These are phyloP conservation scores for Teleogryllus occipitalis DNA, from an alignment of 1,140 invertebrate genomes.

Conservation along the genomic window DNA sequence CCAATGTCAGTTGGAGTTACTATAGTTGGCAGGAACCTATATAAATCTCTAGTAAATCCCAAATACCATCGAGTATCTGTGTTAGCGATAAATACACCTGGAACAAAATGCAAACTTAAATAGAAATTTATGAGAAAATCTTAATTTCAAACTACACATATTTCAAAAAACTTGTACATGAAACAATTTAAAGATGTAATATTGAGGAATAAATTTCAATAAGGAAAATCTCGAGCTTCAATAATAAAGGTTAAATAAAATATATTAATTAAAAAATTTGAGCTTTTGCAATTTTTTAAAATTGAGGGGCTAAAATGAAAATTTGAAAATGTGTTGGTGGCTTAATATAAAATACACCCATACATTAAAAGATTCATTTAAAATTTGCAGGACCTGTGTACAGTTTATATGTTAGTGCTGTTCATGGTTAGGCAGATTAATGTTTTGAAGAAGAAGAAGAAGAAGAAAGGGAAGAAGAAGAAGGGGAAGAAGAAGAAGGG, in stretches of 20 bases:
- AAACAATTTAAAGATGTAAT: too few species aligned
- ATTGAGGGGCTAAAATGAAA: too few species aligned
- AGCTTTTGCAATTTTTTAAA: too few species aligned
- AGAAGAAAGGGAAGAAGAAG: background rate
- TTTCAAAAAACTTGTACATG: too few species aligned
- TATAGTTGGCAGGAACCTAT: slow-evolving; percentile 42
- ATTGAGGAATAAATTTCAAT: too few species aligned
- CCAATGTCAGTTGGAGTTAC: slow-evolving; percentile 36
- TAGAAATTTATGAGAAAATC: background rate
- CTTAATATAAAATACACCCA: too few species aligned
- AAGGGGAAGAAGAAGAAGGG: background rate
- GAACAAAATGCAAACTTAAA: slow-evolving; percentile 19
- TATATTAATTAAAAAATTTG: too few species aligned
- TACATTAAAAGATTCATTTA: too few species aligned
- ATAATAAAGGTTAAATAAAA: too few species aligned
- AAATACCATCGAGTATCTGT: slow-evolving; percentile 48
- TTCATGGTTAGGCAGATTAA: background rate
- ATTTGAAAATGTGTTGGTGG: too few species aligned
- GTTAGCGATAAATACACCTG: slow-evolving; percentile 43
- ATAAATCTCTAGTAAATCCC: slow-evolving; percentile 41
- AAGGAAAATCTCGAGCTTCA: too few species aligned
- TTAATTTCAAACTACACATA: background rate
- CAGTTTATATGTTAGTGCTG: background rate
- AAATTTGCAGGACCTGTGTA: too few species aligned
- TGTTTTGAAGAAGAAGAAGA: background rate